A percentile compares a stretch with the other conserved stretches of the same genome.
Evolutionary conservation across 2,797 vertebrate genomes (phyloP).

Genomic region (Linurgus olivaceus): DNA sequence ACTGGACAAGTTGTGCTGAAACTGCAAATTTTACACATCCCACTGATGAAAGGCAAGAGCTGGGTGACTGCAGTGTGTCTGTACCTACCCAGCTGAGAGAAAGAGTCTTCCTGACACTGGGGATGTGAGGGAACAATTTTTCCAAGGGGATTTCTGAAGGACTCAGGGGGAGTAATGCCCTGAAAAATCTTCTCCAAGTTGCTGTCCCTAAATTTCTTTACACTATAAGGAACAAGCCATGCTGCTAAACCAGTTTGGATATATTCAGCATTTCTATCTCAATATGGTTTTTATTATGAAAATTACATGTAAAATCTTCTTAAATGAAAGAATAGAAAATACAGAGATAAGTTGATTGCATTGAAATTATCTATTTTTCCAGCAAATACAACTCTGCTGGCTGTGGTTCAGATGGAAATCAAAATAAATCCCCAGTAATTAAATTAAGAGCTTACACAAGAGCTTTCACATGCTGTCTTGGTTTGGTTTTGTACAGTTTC

Average conservation of each 20-base stretch:
- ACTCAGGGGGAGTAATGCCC: background rate
- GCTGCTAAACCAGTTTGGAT: background rate
- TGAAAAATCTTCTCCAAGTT: background rate
- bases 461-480: constrained; percentile 32
- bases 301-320: background rate
- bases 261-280: background rate
- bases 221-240: background rate
- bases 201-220: background rate
- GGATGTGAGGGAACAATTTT: background rate
- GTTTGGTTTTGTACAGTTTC: background rate
- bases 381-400: background rate
- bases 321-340: background rate
- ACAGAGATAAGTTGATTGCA: background rate
- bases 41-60: background rate
- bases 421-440: constrained; percentile 71
- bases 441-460: constrained; percentile 69
- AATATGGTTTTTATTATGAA: background rate
- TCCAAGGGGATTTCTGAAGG: background rate
- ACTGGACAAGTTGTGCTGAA: background rate
- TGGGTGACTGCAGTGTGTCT: background rate
- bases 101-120: background rate
- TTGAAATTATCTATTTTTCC: constrained; percentile 52
- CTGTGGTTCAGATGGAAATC: constrained; percentile 57
- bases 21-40: background rate
- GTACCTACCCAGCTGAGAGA: background rate